Conservation (phyloP, 2,888 invertebrate species). For the Leptopilina drosophilae region DNA sequence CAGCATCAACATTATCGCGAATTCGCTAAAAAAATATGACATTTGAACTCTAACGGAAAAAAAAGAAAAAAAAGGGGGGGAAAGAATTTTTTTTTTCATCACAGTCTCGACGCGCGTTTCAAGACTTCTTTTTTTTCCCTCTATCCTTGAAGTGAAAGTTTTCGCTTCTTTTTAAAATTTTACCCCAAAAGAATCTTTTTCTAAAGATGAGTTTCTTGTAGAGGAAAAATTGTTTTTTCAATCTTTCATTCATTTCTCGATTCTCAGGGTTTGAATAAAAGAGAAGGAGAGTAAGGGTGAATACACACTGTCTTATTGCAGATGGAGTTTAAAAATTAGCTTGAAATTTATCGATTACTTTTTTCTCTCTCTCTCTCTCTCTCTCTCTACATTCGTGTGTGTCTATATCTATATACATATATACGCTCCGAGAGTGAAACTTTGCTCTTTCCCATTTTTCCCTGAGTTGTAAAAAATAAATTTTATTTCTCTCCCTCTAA, state of each 20-base stretch:
- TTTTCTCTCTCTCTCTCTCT: too few relatives aligned
- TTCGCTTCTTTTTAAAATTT: neutral
- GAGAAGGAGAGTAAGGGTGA: neutral
- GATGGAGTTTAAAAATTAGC: constrained; percentile 30
- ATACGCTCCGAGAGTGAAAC: neutral
- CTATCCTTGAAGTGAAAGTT: neutral
- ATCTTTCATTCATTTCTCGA: constrained; percentile 15
- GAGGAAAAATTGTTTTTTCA: constrained; percentile 13
- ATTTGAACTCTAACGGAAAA: too few relatives aligned
- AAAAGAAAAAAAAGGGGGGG: neutral
- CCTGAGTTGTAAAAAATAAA: neutral
- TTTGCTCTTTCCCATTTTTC: constrained; percentile 16
- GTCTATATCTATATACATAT: too few relatives aligned
- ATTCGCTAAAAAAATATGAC: too few relatives aligned
- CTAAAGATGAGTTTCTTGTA: neutral
- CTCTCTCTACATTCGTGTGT: too few relatives aligned
- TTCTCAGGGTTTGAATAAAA: neutral
- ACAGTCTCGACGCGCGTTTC: neutral
- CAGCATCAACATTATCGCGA: too few relatives aligned
- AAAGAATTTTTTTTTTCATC: neutral
- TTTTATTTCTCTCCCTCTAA: neutral
- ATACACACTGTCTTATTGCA: neutral
- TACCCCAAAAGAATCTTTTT: constrained; percentile 28
- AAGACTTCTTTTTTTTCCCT: neutral
- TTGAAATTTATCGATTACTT: constrained; percentile 3